These are phyloP conservation scores for Spodoptera frugiperda DNA, from an alignment of 1,140 invertebrate species.

Conservation along the genomic window DNA sequence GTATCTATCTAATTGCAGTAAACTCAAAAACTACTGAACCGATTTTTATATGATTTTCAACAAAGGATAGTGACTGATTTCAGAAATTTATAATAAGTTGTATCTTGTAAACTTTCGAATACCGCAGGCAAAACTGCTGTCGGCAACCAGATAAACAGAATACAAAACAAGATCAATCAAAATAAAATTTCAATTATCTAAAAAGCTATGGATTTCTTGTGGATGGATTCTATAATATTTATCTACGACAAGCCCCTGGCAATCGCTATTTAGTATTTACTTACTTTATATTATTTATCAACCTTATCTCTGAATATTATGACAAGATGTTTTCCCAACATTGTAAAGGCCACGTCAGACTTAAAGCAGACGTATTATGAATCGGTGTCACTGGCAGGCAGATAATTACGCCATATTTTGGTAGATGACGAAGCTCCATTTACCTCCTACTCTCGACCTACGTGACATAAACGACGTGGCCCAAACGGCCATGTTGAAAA, in stretches of 20 bases:
- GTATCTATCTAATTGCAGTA: no score
- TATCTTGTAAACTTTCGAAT: no score
- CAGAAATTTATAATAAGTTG: no score
- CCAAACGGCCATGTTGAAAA: neutral
- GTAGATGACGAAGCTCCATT: constrained; percentile 1
- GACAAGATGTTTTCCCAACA: neutral
- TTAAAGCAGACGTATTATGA: neutral
- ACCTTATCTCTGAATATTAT: neutral
- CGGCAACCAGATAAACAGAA: no score
- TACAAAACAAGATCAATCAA: no score
- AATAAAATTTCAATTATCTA: no score
- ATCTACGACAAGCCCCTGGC: neutral
- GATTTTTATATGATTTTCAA: no score
- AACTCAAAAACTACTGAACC: no score
- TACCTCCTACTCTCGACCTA: constrained; percentile 20
- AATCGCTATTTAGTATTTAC: neutral
- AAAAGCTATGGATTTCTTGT: no score
- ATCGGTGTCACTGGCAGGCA: neutral
- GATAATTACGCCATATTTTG: constrained; percentile 25
- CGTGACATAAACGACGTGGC: constrained; percentile 10
- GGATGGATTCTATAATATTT: no score
- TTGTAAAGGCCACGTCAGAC: constrained; percentile 27
- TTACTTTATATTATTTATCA: constrained; percentile 5
- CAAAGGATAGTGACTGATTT: no score
- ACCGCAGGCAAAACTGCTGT: no score